These are phyloP conservation scores for Gymnothorax reevesii DNA, from an alignment of 2,797 vertebrate genomes.

Conservation along the genomic window DNA sequence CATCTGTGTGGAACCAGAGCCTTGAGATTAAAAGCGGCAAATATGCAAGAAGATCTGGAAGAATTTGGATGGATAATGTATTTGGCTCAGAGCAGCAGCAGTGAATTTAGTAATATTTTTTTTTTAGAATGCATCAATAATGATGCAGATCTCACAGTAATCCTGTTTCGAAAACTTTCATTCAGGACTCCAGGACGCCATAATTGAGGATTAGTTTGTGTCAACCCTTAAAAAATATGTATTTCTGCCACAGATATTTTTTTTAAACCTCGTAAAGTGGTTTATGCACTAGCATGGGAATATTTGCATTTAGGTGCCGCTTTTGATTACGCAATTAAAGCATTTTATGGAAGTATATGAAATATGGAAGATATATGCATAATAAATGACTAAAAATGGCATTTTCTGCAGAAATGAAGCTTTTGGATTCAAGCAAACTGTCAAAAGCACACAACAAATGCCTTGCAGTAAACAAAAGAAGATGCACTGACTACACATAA, in stretches of 20 bases:
- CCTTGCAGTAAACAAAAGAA: not conserved
- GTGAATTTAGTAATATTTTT: not conserved
- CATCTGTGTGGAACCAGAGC: not conserved
- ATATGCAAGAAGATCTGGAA: not conserved
- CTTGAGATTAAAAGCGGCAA: not conserved
- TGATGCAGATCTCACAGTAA: not conserved
- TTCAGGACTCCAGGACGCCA: not conserved
- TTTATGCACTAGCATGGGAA: not conserved
- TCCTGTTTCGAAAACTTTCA: not conserved
- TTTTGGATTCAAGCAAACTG: not conserved
- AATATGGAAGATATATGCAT: constrained; percentile 3
- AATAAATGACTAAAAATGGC: not conserved
- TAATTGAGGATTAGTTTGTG: not conserved
- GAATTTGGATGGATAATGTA: not conserved
- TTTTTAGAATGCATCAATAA: not conserved
- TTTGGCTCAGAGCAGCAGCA: not conserved
- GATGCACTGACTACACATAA: not conserved
- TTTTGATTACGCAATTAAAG: not conserved
- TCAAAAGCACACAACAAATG: not conserved
- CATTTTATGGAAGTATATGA: not conserved
- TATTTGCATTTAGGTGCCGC: not conserved
- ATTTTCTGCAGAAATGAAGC: not conserved
- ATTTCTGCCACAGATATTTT: not conserved
- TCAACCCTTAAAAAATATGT: not conserved
- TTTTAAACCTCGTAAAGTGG: not conserved